Conservation (phyloP, 2,797 vertebrate species). For the Diplodus sargus region DNA sequence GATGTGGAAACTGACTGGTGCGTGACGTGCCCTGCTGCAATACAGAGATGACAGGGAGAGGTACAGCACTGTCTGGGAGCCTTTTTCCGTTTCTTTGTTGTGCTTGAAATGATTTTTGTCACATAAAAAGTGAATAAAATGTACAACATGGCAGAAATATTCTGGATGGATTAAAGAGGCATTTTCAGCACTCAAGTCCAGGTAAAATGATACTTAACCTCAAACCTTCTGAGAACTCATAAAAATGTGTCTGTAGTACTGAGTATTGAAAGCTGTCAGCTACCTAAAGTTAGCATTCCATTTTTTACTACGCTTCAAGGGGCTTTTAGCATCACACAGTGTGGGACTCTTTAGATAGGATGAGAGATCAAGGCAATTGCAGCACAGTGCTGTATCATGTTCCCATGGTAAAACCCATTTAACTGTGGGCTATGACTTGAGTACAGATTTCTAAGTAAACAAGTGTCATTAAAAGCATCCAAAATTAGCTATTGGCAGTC, state of each 20-base stretch:
- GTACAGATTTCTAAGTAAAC: neutral
- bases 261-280: neutral
- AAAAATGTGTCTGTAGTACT: neutral
- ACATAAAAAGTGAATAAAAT: conserved; percentile 18
- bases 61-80: neutral
- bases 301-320: neutral
- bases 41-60: conserved; percentile 5
- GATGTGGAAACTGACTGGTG: conserved; percentile 19
- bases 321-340: neutral
- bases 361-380: neutral
- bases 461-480: too few species aligned
- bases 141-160: conserved; percentile 2
- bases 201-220: neutral
- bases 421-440: neutral
- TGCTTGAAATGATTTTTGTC: conserved; percentile 25
- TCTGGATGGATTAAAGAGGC: neutral
- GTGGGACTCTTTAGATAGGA: neutral
- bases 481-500: neutral
- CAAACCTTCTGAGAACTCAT: neutral
- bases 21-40: conserved; percentile 9
- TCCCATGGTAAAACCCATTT: too few species aligned
- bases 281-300: neutral
- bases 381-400: neutral
- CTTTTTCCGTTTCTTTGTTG: conserved; percentile 4
- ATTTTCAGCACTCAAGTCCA: conserved; percentile 2